These are phyloP conservation scores for Schizotus pectinicornis DNA, from an alignment of 2,888 invertebrate genomes.

Conservation along the genomic window DNA sequence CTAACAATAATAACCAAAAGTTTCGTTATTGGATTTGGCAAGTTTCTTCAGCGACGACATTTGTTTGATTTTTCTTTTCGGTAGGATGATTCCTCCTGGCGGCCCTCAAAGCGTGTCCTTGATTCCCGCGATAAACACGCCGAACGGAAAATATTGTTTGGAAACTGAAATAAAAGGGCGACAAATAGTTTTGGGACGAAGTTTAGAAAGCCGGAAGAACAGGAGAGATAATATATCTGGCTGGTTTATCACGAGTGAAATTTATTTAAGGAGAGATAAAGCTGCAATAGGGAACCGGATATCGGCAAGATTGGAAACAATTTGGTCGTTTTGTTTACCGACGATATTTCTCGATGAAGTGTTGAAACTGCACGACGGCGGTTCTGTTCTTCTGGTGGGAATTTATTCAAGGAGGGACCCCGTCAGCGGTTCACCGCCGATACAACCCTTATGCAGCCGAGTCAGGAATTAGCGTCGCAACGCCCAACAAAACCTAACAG, in stretches of 20 bases:
- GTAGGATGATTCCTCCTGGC: not conserved
- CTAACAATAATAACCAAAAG: not conserved
- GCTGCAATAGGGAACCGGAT: not conserved
- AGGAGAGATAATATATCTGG: not conserved
- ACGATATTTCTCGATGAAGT: constrained; percentile 3
- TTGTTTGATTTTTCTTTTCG: not conserved
- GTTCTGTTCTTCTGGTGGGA: not conserved
- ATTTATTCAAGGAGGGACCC: constrained; percentile 8
- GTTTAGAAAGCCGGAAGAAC: not conserved
- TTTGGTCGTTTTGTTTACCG: not conserved
- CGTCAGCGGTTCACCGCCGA: constrained; percentile 4
- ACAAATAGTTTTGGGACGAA: not conserved
- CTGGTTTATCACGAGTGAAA: not conserved
- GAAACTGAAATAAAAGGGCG: not conserved
- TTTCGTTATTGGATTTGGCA: not conserved
- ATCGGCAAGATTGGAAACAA: not conserved
- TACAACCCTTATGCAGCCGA: not conserved
- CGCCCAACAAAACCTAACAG: constrained; percentile 25
- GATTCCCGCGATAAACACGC: not conserved
- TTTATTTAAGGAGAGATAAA: not conserved
- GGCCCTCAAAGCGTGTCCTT: no score
- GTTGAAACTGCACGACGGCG: constrained; percentile 6
- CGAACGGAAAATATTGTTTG: not conserved
- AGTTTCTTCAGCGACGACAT: not conserved
- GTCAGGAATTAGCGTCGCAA: no score